A percentile compares a stretch with the other conserved stretches of the same genome.
These are phyloP conservation scores for Lampropteryx suffumata DNA, from an alignment of 2,888 invertebrate species.

Conservation along the genomic window DNA sequence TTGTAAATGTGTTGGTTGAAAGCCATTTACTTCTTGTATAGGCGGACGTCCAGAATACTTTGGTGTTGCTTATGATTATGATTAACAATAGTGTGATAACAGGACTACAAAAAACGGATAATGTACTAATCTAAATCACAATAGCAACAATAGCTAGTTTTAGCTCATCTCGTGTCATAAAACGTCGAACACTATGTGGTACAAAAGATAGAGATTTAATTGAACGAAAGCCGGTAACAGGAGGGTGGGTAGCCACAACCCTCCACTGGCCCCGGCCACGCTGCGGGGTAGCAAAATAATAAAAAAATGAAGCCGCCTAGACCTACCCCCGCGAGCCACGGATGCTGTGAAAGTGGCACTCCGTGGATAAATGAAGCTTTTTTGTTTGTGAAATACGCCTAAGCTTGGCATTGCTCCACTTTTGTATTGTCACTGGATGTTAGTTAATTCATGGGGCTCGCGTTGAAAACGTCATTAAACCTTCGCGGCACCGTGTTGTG, in stretches of 20 bases:
- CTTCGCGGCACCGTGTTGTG: constrained; percentile 46
- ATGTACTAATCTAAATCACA: no score
- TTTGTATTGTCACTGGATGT: constrained; percentile 75
- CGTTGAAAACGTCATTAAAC: constrained; percentile 63
- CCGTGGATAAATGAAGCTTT: constrained; percentile 80
- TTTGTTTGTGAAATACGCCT: constrained; percentile 78
- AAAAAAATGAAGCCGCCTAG: constrained; percentile 71
- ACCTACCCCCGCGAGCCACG: constrained; percentile 74
- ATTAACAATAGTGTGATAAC: no score
- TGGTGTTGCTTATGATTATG: no score
- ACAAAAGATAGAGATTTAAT: constrained; percentile 78
- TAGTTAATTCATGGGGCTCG: constrained; percentile 66
- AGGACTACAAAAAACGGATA: no score
- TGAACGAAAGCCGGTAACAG: constrained; percentile 68
- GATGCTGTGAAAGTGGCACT: constrained; percentile 82
- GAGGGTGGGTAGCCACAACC: constrained; percentile 58
- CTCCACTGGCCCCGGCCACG: constrained; percentile 46
- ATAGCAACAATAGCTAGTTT: constrained; percentile 43
- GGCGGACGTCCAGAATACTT: no score
- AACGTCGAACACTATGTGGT: constrained; percentile 74
- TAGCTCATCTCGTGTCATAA: constrained; percentile 76
- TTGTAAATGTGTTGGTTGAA: no score
- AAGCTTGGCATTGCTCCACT: constrained; percentile 74
- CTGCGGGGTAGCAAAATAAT: constrained; percentile 66
- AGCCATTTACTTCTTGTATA: no score